Conservation (phyloP, 2,797 vertebrate species). For the Rhynchonycteris naso region DNA sequence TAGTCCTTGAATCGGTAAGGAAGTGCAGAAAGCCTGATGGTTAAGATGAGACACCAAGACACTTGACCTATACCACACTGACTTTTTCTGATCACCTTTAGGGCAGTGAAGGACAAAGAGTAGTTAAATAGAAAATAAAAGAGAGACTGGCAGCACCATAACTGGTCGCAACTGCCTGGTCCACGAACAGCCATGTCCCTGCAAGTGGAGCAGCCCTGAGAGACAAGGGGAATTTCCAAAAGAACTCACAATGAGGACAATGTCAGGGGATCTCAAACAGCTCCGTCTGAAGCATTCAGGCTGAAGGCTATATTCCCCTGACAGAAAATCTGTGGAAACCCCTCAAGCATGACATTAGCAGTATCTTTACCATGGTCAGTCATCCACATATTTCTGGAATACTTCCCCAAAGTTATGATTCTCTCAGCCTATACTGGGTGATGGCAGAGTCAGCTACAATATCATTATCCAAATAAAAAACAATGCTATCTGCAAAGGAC, state of each 20-base stretch:
- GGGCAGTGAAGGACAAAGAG: not conserved
- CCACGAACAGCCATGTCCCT: not conserved
- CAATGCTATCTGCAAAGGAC: not conserved
- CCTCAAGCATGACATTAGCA: not conserved
- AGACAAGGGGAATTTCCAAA: not conserved
- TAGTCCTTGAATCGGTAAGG: not conserved
- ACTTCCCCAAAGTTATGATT: not conserved
- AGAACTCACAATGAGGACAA: not conserved
- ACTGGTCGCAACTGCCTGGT: not conserved
- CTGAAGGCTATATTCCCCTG: not conserved
- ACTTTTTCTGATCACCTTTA: not conserved
- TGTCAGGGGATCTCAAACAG: not conserved
- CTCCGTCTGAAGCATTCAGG: not conserved
- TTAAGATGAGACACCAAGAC: not conserved
- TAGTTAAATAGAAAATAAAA: not conserved
- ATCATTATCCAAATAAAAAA: not conserved
- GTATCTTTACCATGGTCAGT: slow-evolving; percentile 13
- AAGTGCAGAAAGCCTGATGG: not conserved
- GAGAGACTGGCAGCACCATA: not conserved
- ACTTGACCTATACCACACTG: not conserved
- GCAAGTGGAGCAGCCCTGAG: not conserved
- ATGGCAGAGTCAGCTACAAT: not conserved
- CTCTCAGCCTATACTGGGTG: not conserved
- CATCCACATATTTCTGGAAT: not conserved
- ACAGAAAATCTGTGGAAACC: slow-evolving; percentile 50